Conservation (phyloP, 2,797 vertebrate genomes). For the Anabas testudineus region DNA sequence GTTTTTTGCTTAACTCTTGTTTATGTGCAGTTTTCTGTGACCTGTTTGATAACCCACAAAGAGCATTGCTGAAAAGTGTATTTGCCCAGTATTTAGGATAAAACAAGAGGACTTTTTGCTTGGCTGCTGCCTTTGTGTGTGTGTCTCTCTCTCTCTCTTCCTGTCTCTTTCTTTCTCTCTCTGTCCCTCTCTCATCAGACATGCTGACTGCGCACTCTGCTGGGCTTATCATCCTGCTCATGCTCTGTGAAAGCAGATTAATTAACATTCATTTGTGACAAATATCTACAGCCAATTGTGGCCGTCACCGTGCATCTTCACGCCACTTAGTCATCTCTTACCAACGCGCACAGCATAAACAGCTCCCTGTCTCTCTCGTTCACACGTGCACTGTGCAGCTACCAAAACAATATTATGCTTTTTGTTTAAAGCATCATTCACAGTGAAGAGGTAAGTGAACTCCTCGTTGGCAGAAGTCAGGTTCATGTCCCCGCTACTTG, state of each 20-base stretch:
- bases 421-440: conserved; percentile 26
- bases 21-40: conserved; percentile 22
- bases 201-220: conserved; percentile 79
- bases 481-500: conserved; percentile 27
- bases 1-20: conserved; percentile 36
- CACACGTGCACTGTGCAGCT: neutral
- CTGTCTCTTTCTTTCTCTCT: conserved; percentile 18
- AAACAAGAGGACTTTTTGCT: conserved; percentile 11
- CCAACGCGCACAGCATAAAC: conserved; percentile 52
- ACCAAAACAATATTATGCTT: neutral
- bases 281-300: conserved; percentile 79
- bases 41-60: conserved; percentile 35
- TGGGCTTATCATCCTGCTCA: conserved; percentile 78
- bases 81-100: conserved; percentile 49
- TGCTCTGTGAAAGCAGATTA: conserved; percentile 82
- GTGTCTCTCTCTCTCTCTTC: conserved; percentile 8
- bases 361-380: conserved; percentile 7
- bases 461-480: conserved; percentile 12
- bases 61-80: conserved; percentile 36
- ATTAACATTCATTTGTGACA: conserved; percentile 82
- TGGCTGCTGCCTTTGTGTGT: conserved; percentile 3
- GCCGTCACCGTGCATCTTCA: conserved; percentile 72
- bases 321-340: conserved; percentile 65
- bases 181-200: conserved; percentile 66
- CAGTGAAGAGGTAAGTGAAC: conserved; percentile 22